Evolutionary conservation across 2,113 vertebrate genomes (phyloP).

Genomic region (Corydoras maculifer): DNA sequence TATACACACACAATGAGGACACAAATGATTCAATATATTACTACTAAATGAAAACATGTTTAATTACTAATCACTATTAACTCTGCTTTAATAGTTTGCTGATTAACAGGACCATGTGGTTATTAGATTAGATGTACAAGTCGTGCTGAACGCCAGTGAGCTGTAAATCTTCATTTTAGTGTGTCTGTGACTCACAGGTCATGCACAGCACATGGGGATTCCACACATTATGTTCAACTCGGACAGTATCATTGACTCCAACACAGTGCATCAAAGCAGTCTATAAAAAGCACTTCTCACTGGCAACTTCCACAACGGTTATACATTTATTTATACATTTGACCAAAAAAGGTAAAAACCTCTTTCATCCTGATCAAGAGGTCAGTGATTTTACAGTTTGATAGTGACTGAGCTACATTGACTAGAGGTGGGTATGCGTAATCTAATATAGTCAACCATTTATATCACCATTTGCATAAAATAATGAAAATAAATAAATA

Average conservation of each 20-base stretch:
- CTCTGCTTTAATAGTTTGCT: background rate
- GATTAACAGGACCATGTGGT: background rate
- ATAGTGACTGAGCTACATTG: background rate
- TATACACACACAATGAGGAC: no score
- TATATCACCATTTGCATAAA: no score
- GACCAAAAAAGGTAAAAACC: slow-evolving; percentile 19
- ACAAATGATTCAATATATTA: no score
- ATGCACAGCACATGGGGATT: slow-evolving; percentile 1
- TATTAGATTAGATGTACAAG: background rate
- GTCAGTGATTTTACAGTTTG: background rate
- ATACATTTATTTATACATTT: slow-evolving; percentile 13
- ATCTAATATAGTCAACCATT: no score
- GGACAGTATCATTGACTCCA: slow-evolving; percentile 24
- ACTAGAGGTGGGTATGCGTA: no score
- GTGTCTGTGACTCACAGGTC: slow-evolving; percentile 6
- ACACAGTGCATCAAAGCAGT: slow-evolving; percentile 23
- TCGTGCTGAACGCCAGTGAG: background rate
- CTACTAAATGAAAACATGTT: no score
- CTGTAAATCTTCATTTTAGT: slow-evolving; percentile 18
- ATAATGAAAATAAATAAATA: no score
- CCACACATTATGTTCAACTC: slow-evolving; percentile 8
- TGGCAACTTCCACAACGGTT: slow-evolving; percentile 15
- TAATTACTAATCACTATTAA: background rate
- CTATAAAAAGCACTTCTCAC: slow-evolving; percentile 36
- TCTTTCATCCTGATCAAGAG: background rate